Evolutionary conservation across 1,140 invertebrate genomes (phyloP), one percentile per base, ranked within the genome.

Genomic region (Leptopilina clavipes): DNA sequence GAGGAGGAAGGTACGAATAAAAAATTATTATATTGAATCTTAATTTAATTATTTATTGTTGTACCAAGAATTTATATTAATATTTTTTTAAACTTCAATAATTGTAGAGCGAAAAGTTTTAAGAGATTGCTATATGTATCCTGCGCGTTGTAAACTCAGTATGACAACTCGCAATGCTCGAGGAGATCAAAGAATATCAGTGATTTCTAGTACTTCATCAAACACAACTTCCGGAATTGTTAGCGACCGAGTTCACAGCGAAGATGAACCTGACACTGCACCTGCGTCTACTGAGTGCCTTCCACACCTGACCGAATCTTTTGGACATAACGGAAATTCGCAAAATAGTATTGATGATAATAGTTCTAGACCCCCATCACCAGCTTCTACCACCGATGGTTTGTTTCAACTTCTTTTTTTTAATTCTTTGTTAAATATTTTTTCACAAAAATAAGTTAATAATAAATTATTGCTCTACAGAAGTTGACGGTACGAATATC

Each of bases 141-240:
- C 93, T 73, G 86, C 87, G 2, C 81, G 87, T 10, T 92, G 93
- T 78, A 92, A 93, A 25, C 90, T 93, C 11, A 92, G 92, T 73
- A 86, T 93, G 79, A 92, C 93, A 65, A 91, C 92, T 78, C 91
- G 91, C 74, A 92, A 93, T 78, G 92, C 92, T 79, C 93, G 93
- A 82, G 93, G 90, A 48, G 96, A 97, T 88, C 96, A 97, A 86
- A 92, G 96, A 78, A 95, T 97, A 84, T 98, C 97, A 18, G 95
- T 98, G 12, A 97, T 98, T 84, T 97, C 96, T 65, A 95, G 93
- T 85, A 96, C 96, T 44, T 98, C 96, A 76, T 98, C 97, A 3
- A 98, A 98, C 84, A 98, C 97, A 45, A 98, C 97, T 3, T 98
- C 97, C 7, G 97, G 97, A 65, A 98, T 98, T 77, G 97, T 98